phyloP scores from a whole-genome alignment of 1,140 invertebrate genomes.

The Matsumurasca onukii region DNA sequence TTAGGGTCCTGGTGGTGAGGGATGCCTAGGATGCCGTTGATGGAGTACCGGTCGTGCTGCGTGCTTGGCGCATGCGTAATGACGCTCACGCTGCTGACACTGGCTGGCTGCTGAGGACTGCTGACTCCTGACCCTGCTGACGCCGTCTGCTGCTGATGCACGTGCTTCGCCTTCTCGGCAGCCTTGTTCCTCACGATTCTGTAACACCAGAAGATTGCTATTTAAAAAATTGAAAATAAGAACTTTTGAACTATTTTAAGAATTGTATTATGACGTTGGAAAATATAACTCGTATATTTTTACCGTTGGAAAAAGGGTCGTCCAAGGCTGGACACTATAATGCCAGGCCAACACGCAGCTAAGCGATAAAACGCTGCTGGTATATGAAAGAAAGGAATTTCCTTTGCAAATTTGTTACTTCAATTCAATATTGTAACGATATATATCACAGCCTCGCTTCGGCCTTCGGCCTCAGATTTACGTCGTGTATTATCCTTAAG shows the following conservation, averaged over 20 bases:
- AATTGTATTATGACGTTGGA: too few species aligned
- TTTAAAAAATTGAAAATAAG: not conserved
- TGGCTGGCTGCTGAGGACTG: conserved; percentile 34
- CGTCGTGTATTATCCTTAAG: too few species aligned
- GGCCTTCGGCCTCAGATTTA: too few species aligned
- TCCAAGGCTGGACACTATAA: too few species aligned
- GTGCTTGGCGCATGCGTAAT: conserved; percentile 67
- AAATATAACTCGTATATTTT: too few species aligned
- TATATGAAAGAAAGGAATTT: too few species aligned
- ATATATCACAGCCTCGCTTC: too few species aligned
- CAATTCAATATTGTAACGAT: too few species aligned
- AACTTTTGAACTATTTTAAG: not conserved
- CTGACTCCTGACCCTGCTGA: conserved; percentile 44
- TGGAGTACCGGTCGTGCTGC: conserved; percentile 77
- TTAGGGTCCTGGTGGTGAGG: conserved; percentile 65
- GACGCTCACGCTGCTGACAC: conserved; percentile 57
- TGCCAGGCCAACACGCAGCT: too few species aligned
- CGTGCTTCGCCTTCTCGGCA: conserved; percentile 92
- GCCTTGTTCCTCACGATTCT: conserved; percentile 96
- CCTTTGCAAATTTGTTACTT: too few species aligned
- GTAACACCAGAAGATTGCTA: conserved; percentile 46
- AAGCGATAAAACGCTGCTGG: too few species aligned
- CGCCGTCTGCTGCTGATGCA: conserved; percentile 66
- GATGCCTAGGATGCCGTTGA: conserved; percentile 93
- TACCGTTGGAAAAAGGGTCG: too few species aligned